Evolutionary conservation across 2,797 vertebrate genomes (phyloP), one percentile per base, ranked within the genome.

Genomic region (Hafferia zeledoni): DNA sequence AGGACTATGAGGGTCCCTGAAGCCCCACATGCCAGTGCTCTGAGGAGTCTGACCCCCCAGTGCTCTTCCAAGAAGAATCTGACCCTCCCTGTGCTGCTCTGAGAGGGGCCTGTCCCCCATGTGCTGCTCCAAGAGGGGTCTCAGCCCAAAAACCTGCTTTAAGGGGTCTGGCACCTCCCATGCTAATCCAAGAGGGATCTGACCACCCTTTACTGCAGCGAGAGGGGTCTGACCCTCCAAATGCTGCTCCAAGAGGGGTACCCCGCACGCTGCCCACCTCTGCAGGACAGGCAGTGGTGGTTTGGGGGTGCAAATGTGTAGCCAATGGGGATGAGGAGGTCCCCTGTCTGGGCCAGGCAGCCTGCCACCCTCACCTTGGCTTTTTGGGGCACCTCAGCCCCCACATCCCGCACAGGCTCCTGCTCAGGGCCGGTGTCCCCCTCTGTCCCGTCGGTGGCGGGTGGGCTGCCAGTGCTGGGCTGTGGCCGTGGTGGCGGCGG

Each of bases 341-440:
- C 35, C n/a, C 28, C 28, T 5, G 16, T 30, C 31, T 0, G 0
- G 3, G 10, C 3, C 1, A 3, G 9, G 7, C 30, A 67, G 55
- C 44, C 16, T 8, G 9, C 1, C 28, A 2, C 4, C 25, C 91
- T 61, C 55, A 97, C 97, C 96, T 98, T 98, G 67, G 95, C 97
- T 89, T 97, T 98, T 35, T 96, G 96, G 35, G 97, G 97, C 35
- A 95, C 97, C 35, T 99, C 99, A 0, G 97, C 76, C 46, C 98
- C 98, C 39, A 99, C 97, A 11, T 99, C 99, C 50, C 99, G 97
- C 90, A 99, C 99, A 0, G 99, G 99, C 89, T 99, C 99, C 1
- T 98, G 98, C 87, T 99, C 99, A 0, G 97, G 98, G 23, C 70
- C 61, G 0, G 74, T 13, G 33, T 95, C 94, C 12, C 83, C 89